Evolutionary conservation across 1,140 invertebrate genomes (phyloP), one percentile per base, ranked within the genome.

Genomic region (Daktulosphaira vitifoliae): DNA sequence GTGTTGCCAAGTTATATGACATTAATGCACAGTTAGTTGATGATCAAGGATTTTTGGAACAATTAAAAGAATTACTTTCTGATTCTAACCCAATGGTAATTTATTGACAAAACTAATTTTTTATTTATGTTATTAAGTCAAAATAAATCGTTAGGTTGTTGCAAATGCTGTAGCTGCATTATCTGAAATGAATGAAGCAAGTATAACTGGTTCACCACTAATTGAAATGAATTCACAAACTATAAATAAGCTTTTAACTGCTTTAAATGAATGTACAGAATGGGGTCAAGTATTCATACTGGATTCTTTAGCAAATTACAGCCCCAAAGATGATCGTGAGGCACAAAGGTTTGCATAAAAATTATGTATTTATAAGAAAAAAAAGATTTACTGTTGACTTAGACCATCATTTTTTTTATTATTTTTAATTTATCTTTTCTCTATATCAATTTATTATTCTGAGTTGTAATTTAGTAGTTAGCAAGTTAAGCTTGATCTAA

Each of bases 211-310:
- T 9, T 86, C 88, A 68, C 90, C 93, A 15, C 78, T 98, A 26
- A 90, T 99, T 67, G 92, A 98, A 78, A 91, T 99, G 84, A 98
- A 98, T 77, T 87, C 92, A 29, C 89, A 90, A 67, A 98, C 95
- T 0, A 96, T 99, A 69, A 99, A 99, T 76, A 99, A 99, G 78
- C 79, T 99, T 8, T 77, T 99, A 52, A 99, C 96, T 1, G 97
- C 97, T 33, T 79, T 99, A 13, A 99, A 99, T 76, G 96, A 99
- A 76, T 99, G 97, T 75, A 98, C 96, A 16, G 96, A 99, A 79
- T 98, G 95, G 95, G 95, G 95, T 1, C 95, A 99, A 78, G 96
- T 94, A 22, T 99, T 99, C 79, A 99, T 99, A 71, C 79, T 99
- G 67, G 97, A 99, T 79, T 93, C 95, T 0, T 78, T 99, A 65